Evolutionary conservation across 2,888 invertebrate species (phyloP), one percentile per base, ranked within the genome.

Genomic region (Steinernema scapterisci): DNA sequence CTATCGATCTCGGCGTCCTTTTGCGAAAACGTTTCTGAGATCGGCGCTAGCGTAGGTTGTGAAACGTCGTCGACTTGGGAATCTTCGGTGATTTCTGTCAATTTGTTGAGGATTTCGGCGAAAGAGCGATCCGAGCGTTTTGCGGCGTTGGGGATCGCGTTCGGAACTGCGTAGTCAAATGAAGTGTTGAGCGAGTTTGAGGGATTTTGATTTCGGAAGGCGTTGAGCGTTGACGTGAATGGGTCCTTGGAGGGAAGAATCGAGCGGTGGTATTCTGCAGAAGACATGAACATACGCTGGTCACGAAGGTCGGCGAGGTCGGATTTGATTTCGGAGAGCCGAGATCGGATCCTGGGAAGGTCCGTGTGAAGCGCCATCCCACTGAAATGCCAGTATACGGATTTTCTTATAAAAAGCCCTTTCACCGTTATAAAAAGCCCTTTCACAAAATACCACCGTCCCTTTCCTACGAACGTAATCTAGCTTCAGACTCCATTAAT

Each of bases 211-310:
- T 6, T 16, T 31, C 27, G 27, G 63, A 63, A 31, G 31, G 38
- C 63, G 63, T 63, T 63, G 27, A 63, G 31, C 1, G 63, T 16
- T 11, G 31, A 25, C 27, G 31, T 21, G 63, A 63, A 63, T 1
- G 27, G 63, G 16, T 63, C 63, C 38, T 25, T 27, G 31, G 63
- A 31, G 5, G 63, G 38, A 9, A 63, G 63, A 13, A 63, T 63
- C 63, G 63, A 31, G 16, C 63, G 27, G 38, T 63, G 63, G 38
- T 63, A 63, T 13, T 63, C 63, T 7, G 63, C 63, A 2, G 63
- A 63, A 3, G 63, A 63, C 63, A 63, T 63, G 63, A 63, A 63
- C 63, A 63, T 63, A 16, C 63, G 23, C 31, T 63, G 63, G 63
- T 63, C 63, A 9, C 63, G 63, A 31, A 63, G 63, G 38, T 63